These are phyloP conservation scores for Phasianus colchicus DNA, from an alignment of 2,113 vertebrate species.

Conservation along the genomic window DNA sequence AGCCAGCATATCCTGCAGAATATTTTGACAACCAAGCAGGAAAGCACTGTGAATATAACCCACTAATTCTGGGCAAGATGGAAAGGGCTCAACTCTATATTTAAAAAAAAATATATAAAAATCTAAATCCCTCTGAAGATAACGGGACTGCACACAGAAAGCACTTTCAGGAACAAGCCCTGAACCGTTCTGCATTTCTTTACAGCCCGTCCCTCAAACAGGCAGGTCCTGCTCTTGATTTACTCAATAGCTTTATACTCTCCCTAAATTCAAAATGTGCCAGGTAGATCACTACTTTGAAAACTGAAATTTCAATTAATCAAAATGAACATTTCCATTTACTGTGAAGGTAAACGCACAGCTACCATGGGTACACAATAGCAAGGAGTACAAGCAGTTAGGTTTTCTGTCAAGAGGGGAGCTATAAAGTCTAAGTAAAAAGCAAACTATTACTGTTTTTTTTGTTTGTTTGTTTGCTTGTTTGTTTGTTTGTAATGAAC, in stretches of 20 bases:
- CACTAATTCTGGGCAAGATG: background rate
- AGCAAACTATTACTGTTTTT: rapidly evolving
- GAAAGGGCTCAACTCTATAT: background rate
- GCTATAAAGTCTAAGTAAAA: background rate
- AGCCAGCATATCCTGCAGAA: conserved; percentile 45
- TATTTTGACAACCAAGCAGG: conserved; percentile 23
- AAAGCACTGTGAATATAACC: background rate
- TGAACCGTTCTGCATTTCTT: background rate
- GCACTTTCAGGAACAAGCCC: background rate
- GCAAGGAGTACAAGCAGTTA: background rate
- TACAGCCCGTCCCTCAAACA: background rate
- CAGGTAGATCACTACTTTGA: background rate
- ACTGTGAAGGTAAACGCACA: background rate
- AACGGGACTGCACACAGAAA: rapidly evolving
- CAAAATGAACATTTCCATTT: background rate
- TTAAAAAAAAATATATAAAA: rapidly evolving
- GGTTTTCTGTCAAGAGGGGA: background rate
- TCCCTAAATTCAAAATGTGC: background rate
- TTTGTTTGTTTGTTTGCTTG: background rate
- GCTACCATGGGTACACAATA: rapidly evolving
- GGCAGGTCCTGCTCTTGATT: background rate
- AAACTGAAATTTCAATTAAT: background rate
- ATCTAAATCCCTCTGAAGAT: background rate
- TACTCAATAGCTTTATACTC: background rate
- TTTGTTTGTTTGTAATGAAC: background rate